These are phyloP conservation scores for Trichosurus vulpecula DNA, from an alignment of 2,797 vertebrate species.

Conservation along the genomic window DNA sequence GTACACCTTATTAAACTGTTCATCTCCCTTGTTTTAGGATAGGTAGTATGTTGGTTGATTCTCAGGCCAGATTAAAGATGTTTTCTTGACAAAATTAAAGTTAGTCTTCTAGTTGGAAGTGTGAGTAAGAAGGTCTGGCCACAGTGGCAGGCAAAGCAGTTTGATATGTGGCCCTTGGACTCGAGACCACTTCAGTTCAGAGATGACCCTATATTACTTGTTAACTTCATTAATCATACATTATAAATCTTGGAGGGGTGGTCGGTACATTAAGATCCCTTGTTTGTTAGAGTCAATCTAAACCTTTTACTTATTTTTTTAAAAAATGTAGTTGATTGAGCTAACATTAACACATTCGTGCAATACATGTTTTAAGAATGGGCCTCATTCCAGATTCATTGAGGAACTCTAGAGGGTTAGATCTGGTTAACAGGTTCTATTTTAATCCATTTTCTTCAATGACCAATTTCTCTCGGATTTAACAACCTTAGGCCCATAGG, in stretches of 20 bases:
- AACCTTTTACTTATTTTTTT: not conserved
- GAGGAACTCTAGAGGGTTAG: not conserved
- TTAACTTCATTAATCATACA: not conserved
- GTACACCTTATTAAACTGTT: no score
- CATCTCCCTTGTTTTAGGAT: no score
- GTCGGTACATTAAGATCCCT: not conserved
- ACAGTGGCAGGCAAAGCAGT: fast-evolving
- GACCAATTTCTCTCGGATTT: not conserved
- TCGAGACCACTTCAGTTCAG: fast-evolving
- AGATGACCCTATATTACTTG: fast-evolving
- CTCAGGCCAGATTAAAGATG: not conserved
- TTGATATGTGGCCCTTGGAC: fast-evolving
- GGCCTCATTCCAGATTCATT: not conserved
- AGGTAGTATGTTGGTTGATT: not conserved
- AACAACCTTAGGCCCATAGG: not conserved
- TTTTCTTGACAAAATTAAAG: not conserved
- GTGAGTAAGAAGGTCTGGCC: no score
- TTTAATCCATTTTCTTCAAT: not conserved
- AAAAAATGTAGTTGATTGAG: conserved; percentile 7
- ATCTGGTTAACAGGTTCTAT: not conserved
- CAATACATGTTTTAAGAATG: not conserved
- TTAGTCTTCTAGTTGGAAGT: no score
- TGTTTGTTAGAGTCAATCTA: not conserved
- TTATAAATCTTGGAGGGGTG: not conserved
- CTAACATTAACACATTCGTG: not conserved